phyloP scores from a whole-genome alignment of 2,888 invertebrate genomes.

The Penaeus monodon region DNA sequence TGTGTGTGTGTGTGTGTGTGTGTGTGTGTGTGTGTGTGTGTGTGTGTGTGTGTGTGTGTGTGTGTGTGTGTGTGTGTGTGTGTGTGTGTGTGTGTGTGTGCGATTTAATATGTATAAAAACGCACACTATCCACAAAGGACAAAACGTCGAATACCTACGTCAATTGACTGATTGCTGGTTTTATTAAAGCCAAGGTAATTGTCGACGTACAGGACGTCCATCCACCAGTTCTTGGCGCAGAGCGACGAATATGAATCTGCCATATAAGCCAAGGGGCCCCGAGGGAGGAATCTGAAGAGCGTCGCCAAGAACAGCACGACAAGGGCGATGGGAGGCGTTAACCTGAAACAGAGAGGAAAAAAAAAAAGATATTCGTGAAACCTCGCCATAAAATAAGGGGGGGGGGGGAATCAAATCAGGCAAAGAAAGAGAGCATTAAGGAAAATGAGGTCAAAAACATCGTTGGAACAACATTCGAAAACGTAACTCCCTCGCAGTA shows the following conservation, averaged over 20 bases:
- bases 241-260: background rate
- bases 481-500: background rate
- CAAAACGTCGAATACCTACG: no score
- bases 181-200: background rate
- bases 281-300: background rate
- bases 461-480: no score
- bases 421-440: background rate
- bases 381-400: no score
- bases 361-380: background rate
- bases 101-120: no score
- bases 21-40: no score
- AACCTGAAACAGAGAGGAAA: slow-evolving; percentile 67
- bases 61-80: no score
- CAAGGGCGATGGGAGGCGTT: slow-evolving; percentile 10
- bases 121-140: no score
- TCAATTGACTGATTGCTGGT: no score
- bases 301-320: background rate
- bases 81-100: no score
- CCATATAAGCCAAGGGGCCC: background rate
- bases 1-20: no score
- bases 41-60: no score
- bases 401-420: background rate
- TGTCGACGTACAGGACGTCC: slow-evolving; percentile 8
- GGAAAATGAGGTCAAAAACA: background rate
- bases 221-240: slow-evolving; percentile 6